A percentile compares a stretch with the other conserved stretches of the same genome.
Conservation (phyloP, 2,113 vertebrate genomes). For the Corythaixoides concolor region DNA sequence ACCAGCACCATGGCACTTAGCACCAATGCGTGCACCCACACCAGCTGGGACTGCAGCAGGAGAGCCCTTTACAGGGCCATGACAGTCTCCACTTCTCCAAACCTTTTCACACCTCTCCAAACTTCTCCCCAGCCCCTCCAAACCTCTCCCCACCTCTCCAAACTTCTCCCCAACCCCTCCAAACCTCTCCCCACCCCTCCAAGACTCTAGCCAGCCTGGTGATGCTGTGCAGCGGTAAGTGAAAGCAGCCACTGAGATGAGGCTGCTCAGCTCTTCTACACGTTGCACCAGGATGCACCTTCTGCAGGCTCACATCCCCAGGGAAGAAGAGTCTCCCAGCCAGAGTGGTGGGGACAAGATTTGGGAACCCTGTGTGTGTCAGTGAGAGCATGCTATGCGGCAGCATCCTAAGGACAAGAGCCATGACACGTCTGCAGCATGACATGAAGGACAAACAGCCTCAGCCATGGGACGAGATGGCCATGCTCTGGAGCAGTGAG, state of each 20-base stretch:
- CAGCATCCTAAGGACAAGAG: neutral
- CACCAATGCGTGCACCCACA: fast-evolving
- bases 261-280: neutral
- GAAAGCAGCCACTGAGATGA: neutral
- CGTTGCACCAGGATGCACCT: fast-evolving
- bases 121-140: too few relatives aligned
- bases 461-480: fast-evolving
- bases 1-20: neutral
- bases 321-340: neutral
- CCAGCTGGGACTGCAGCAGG: fast-evolving
- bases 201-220: neutral
- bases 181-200: neutral
- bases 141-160: too few relatives aligned
- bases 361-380: fast-evolving
- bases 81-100: too few relatives aligned
- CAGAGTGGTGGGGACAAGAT: neutral
- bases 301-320: fast-evolving
- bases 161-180: neutral
- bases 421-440: neutral
- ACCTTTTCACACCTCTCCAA: too few relatives aligned
- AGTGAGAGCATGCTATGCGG: neutral
- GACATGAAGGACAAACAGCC: neutral
- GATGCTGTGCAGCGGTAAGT: neutral
- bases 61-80: fast-evolving
- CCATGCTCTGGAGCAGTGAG: fast-evolving